Percentiles rank a stretch among this genome's conserved stretches.
Conservation (phyloP, 2,797 vertebrate genomes). For the Hypotaenidia okinawae region DNA sequence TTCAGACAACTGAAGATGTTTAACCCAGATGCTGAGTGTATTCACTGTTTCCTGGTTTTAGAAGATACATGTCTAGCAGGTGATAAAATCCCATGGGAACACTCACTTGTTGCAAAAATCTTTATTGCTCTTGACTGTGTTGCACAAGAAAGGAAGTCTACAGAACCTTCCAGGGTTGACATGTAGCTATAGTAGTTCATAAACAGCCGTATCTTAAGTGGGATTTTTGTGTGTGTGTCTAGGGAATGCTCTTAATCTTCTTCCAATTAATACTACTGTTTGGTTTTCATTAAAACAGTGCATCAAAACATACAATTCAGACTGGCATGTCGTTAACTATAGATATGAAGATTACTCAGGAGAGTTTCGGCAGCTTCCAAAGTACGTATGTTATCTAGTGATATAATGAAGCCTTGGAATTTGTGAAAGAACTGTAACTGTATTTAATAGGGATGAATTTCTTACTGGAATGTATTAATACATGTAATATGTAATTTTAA, state of each 20-base stretch:
- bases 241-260: not conserved
- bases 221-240: not conserved
- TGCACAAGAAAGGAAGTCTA: not conserved
- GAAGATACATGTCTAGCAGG: not conserved
- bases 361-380: conserved; percentile 96
- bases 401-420: not conserved
- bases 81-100: not conserved
- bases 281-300: conserved; percentile 80
- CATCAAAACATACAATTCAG: conserved; percentile 97
- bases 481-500: not conserved
- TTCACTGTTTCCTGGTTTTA: not conserved
- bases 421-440: not conserved
- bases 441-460: not conserved
- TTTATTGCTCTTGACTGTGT: not conserved
- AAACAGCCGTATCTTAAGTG: not conserved
- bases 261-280: not conserved
- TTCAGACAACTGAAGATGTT: not conserved
- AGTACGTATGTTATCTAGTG: conserved; percentile 79
- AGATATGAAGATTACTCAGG: conserved; percentile 97
- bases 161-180: not conserved
- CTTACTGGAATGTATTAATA: not conserved
- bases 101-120: not conserved
- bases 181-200: not conserved
- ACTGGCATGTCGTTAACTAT: conserved; percentile 96
- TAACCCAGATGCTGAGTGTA: not conserved